These are phyloP conservation scores for Ptychodera flava DNA, from an alignment of 35 echinoderm and acorn worm genomes.

Conservation along the genomic window DNA sequence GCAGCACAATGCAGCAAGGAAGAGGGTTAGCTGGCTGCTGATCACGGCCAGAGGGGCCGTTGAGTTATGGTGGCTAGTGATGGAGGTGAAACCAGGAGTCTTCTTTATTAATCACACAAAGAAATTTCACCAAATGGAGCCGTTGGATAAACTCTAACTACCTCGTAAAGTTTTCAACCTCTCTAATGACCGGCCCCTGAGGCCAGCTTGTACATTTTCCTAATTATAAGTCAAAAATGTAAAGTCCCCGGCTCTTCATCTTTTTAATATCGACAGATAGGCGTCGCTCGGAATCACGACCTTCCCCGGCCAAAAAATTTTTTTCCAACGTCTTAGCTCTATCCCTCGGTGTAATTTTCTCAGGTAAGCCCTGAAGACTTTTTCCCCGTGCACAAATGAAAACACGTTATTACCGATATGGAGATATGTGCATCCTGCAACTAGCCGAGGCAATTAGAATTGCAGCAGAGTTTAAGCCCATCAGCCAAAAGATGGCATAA, in stretches of 20 bases:
- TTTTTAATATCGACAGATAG: not conserved
- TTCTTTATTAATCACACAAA: not conserved
- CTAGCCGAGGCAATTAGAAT: not conserved
- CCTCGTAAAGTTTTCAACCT: not conserved
- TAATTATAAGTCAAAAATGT: not conserved
- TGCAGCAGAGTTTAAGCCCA: not conserved
- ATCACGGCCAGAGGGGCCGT: too few relatives aligned
- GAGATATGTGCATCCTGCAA: not conserved
- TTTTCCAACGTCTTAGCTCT: not conserved
- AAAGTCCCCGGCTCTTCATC: not conserved
- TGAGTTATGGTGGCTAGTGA: too few relatives aligned
- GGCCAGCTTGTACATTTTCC: not conserved
- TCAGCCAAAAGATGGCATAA: not conserved
- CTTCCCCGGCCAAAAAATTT: not conserved
- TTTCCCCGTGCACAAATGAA: not conserved
- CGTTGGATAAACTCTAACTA: not conserved
- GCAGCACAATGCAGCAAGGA: too few relatives aligned
- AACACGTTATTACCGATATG: not conserved
- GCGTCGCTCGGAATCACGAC: not conserved
- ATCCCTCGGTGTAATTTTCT: not conserved
- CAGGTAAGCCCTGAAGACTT: not conserved
- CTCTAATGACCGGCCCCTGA: not conserved
- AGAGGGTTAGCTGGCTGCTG: too few relatives aligned
- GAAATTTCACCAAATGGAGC: not conserved
- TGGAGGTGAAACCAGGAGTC: not conserved